Conservation (phyloP, 2,113 vertebrate genomes). For the Dipodomys merriami region DNA sequence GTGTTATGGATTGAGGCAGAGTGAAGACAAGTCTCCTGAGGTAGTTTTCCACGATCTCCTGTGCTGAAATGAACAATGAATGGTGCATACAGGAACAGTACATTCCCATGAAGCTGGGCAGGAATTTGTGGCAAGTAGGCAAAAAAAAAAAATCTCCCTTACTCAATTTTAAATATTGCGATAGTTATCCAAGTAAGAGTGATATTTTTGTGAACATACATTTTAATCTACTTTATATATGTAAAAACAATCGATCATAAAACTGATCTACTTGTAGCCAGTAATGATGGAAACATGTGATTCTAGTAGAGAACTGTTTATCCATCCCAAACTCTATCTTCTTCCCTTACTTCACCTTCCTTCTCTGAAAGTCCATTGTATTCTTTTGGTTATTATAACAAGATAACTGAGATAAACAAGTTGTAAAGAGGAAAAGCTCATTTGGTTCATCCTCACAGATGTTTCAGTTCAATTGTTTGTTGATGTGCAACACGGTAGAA, state of each 20-base stretch:
- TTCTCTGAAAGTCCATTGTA: too few species aligned
- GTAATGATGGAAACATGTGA: background rate
- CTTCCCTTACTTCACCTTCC: background rate
- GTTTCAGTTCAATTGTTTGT: too few species aligned
- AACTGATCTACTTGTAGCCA: too few species aligned
- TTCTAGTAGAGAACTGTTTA: background rate
- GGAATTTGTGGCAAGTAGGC: constrained; percentile 12
- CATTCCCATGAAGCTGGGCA: background rate
- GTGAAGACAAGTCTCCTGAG: background rate
- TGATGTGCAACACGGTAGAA: too few species aligned
- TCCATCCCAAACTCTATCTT: background rate
- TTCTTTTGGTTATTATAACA: too few species aligned
- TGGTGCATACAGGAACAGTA: background rate
- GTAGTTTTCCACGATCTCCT: background rate
- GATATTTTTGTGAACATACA: background rate
- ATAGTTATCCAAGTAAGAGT: background rate
- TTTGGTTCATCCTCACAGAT: too few species aligned
- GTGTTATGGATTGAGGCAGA: background rate
- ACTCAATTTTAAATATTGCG: background rate
- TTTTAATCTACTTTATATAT: background rate
- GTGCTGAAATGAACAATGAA: background rate
- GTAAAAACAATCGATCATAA: background rate
- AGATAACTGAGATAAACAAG: too few species aligned
- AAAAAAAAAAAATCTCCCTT: background rate
- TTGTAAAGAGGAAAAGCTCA: too few species aligned